Conservation (phyloP, 2,113 vertebrate genomes). For the Lates calcarifer region DNA sequence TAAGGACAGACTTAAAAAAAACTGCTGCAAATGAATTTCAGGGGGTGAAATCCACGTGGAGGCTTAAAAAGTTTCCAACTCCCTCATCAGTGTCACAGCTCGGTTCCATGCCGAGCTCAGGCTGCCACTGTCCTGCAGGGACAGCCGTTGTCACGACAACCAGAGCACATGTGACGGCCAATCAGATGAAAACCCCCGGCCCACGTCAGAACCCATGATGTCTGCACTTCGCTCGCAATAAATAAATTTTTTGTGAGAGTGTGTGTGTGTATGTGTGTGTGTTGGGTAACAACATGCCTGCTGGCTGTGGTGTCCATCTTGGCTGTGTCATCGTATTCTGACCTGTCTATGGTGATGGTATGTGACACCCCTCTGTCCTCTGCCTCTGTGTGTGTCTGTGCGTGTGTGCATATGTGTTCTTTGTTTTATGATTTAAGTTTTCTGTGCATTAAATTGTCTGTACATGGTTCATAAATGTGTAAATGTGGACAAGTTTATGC, state of each 20-base stretch:
- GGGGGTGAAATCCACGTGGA: slow-evolving; percentile 27
- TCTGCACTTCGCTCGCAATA: slow-evolving; percentile 50
- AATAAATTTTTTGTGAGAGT: slow-evolving; percentile 39
- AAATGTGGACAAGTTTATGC: not conserved
- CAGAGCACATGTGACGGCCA: slow-evolving; percentile 71
- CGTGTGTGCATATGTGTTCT: slow-evolving; percentile 14
- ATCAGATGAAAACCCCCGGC: slow-evolving; percentile 68
- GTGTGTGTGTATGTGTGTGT: slow-evolving; percentile 32
- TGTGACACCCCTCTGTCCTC: slow-evolving; percentile 64
- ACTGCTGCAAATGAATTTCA: slow-evolving; percentile 17
- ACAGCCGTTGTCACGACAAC: slow-evolving; percentile 71
- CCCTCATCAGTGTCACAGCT: slow-evolving; percentile 62
- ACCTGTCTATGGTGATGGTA: slow-evolving; percentile 65
- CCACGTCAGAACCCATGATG: slow-evolving; percentile 76
- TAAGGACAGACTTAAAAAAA: not conserved
- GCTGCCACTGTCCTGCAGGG: slow-evolving; percentile 68
- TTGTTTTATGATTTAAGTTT: slow-evolving; percentile 27
- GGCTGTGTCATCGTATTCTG: slow-evolving; percentile 65
- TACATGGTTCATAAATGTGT: not conserved
- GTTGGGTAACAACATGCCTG: slow-evolving; percentile 49
- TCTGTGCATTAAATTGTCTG: not conserved
- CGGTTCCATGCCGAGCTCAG: slow-evolving; percentile 42
- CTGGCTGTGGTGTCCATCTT: slow-evolving; percentile 70
- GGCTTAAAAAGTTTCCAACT: slow-evolving; percentile 52
- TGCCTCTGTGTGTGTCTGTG: slow-evolving; percentile 10